Evolutionary conservation across 2,113 vertebrate genomes (phyloP), one percentile per base, ranked within the genome.

Genomic region (Hippoglossus stenolepis): DNA sequence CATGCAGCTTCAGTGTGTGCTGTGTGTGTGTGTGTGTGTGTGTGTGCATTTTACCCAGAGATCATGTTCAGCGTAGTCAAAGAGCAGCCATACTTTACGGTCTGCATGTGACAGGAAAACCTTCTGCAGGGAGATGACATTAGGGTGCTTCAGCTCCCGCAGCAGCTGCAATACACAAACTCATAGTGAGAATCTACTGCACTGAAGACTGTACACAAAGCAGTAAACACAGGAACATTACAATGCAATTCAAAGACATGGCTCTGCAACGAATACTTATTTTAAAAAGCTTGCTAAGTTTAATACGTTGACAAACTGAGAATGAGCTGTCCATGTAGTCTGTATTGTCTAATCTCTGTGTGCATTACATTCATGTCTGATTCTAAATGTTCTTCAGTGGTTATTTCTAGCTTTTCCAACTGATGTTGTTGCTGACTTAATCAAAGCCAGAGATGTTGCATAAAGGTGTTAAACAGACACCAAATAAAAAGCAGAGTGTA

Each of bases 81-180:
- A 99, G 70, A 99, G 96, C 92, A 99, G 97, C 98, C 98, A 99
- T 69, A 99, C 98, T 95, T 99, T 99, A 86, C 98, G 96, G 92
- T 99, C 98, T 73, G 97, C 97, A 23, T 99, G 98, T 79, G 98
- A 99, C 89, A 99, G 95, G 93, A 99, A 99, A 91, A 99, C 98
- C 88, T 99, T 99, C 88, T 99, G 98, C 93, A 99, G 96, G 79
- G 98, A 98, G 95, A 99, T 99, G 90, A 99, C 98, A 75, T 99
- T 99, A 76, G 98, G 98, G 90, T 99, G 98, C 92, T 99, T 99
- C 87, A 99, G 94, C 90, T 99, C 98, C 82, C 98, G 95, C 74
- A 99, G 95, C 93, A 99, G 94, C 98, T 99, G 94, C 67, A 96
- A 96, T 84, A 93, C 83, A 94, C 88, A 68, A 69, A 90, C 9